A percentile compares a stretch with the other conserved stretches of the same genome.
These are phyloP conservation scores for Drosophila incognita DNA, from an alignment of 2,888 invertebrate genomes.

Conservation along the genomic window DNA sequence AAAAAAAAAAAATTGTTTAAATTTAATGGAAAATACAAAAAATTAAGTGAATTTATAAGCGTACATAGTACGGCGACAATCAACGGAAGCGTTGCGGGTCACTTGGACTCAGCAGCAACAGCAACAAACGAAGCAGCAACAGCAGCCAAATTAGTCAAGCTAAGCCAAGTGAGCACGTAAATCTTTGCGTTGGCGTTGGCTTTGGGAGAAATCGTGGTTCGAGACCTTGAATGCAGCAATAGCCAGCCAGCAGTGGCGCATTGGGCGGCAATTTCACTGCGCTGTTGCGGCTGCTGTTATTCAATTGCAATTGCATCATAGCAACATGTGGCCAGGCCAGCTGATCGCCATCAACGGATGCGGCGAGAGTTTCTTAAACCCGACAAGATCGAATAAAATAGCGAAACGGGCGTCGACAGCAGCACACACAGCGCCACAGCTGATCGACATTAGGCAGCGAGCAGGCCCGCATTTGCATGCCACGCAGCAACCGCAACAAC, in stretches of 20 bases:
- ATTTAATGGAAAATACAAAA: constrained; percentile 55
- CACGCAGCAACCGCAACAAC: constrained; percentile 31
- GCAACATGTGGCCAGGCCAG: constrained; percentile 54
- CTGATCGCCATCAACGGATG: constrained; percentile 54
- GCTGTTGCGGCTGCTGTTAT: constrained; percentile 54
- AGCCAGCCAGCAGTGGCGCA: constrained; percentile 18
- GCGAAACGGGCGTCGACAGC: constrained; percentile 51
- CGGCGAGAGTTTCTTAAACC: constrained; percentile 82
- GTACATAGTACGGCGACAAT: constrained; percentile 63
- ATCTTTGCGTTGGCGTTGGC: constrained; percentile 56
- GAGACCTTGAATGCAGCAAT: constrained; percentile 71
- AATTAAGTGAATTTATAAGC: constrained; percentile 68
- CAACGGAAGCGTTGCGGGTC: constrained; percentile 80
- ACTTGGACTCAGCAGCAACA: constrained; percentile 40
- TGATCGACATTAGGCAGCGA: constrained; percentile 68
- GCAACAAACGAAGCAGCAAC: constrained; percentile 25
- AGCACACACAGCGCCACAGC: constrained; percentile 49
- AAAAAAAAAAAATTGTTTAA: constrained; percentile 39
- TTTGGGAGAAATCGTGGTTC: constrained; percentile 75
- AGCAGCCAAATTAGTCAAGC: constrained; percentile 69
- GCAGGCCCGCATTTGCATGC: constrained; percentile 56
- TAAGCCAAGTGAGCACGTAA: constrained; percentile 69
- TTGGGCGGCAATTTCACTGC: constrained; percentile 68
- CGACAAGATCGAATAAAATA: constrained; percentile 67
- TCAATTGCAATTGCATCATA: constrained; percentile 81